Evolutionary conservation across 1,140 invertebrate species (phyloP).

Genomic region (Aplysia californica): DNA sequence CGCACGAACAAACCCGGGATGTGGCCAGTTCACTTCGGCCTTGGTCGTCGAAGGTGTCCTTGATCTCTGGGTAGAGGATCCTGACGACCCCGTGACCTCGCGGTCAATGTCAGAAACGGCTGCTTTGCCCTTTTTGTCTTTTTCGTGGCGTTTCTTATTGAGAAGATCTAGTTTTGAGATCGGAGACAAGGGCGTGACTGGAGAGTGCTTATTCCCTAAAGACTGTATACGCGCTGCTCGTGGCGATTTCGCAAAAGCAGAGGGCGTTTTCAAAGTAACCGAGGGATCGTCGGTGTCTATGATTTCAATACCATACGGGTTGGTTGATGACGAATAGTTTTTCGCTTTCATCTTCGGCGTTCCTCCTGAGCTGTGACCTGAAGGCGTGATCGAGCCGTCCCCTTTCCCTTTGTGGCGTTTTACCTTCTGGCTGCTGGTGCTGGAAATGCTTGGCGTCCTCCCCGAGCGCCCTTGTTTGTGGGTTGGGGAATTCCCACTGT

Average conservation of each 20-base stretch:
- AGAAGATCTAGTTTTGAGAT: conserved; percentile 51
- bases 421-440: not conserved
- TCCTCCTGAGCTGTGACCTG: not conserved
- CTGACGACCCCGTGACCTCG: conserved; percentile 43
- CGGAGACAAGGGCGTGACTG: conserved; percentile 12
- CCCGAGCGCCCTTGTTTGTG: no score
- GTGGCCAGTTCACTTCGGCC: conserved; percentile 25
- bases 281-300: conserved; percentile 10
- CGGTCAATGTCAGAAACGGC: conserved; percentile 25
- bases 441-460: conserved; percentile 42
- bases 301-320: conserved; percentile 15
- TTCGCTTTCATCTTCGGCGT: conserved; percentile 16
- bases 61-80: no score
- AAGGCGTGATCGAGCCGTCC: not conserved
- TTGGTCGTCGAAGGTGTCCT: conserved; percentile 15
- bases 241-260: not conserved
- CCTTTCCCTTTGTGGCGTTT: not conserved
- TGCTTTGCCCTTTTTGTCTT: conserved; percentile 16
- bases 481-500: conserved; percentile 20
- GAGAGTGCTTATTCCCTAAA: not conserved
- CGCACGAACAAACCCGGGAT: not conserved
- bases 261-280: not conserved
- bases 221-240: not conserved
- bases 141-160: conserved; percentile 43
- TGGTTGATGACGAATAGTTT: conserved; percentile 2